phyloP scores from a whole-genome alignment of 2,888 invertebrate species.

The Apodemia duryi region DNA sequence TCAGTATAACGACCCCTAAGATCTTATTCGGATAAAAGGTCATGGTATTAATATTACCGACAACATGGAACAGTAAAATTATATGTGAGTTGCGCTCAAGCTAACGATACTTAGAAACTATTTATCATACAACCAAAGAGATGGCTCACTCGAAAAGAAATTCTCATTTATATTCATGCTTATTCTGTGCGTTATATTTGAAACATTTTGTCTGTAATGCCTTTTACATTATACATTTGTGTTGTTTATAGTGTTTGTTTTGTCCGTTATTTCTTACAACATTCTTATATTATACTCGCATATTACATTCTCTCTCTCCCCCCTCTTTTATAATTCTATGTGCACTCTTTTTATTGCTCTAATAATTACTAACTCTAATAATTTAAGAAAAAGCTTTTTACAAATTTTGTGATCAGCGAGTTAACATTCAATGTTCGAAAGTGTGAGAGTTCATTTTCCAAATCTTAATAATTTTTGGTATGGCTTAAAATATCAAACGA shows the following conservation, averaged over 20 bases:
- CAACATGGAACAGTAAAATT: slow-evolving; percentile 68
- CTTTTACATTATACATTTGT: not conserved
- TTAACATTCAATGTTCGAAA: too few species aligned
- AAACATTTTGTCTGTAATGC: slow-evolving; percentile 12
- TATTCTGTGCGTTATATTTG: slow-evolving; percentile 21
- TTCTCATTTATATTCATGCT: slow-evolving; percentile 66
- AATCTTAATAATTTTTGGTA: too few species aligned
- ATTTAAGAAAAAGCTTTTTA: not conserved
- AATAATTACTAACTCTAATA: not conserved
- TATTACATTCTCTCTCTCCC: not conserved
- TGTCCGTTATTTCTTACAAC: slow-evolving; percentile 1
- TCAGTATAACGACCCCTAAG: slow-evolving; percentile 48
- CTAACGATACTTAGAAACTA: slow-evolving; percentile 68
- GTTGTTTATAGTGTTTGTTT: not conserved
- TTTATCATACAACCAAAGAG: slow-evolving; percentile 66
- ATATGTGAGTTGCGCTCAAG: slow-evolving; percentile 60
- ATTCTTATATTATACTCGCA: not conserved
- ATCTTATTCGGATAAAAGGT: slow-evolving; percentile 71
- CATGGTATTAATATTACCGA: slow-evolving; percentile 72
- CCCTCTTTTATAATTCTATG: not conserved
- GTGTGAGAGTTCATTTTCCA: too few species aligned
- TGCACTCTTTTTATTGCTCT: not conserved
- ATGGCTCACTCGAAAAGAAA: slow-evolving; percentile 68
- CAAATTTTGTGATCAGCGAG: too few species aligned
- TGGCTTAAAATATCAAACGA: too few species aligned